Percentiles rank a stretch among this genome's conserved stretches.
These are phyloP conservation scores for Montipora efflorescens DNA, from an alignment of 64 coral and sea anemone species.

Conservation along the genomic window DNA sequence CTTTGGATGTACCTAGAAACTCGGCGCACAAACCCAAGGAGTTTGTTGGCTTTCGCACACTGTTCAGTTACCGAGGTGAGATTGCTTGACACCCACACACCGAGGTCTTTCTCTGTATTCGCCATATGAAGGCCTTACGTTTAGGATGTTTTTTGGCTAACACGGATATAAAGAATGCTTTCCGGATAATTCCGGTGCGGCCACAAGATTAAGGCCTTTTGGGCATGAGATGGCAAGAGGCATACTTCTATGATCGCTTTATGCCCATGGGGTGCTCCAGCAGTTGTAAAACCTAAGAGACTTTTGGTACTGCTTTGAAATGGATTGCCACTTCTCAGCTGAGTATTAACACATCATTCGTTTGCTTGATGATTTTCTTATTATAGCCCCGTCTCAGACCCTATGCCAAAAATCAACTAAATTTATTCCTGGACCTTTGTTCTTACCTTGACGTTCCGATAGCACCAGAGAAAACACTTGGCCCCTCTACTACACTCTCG, in stretches of 20 bases:
- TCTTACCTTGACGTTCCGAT: no score
- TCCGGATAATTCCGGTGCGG: constrained; percentile 22
- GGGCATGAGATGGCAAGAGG: constrained; percentile 6
- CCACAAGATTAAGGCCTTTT: constrained; percentile 9
- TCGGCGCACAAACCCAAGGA: constrained; percentile 53
- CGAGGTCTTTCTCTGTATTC: no score
- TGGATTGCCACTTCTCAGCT: constrained; percentile 11
- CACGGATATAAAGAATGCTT: not conserved
- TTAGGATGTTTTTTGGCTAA: not conserved
- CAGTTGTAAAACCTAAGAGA: not conserved
- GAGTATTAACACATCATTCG: not conserved
- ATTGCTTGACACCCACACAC: no score
- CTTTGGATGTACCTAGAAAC: constrained; percentile 32
- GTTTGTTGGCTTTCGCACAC: constrained; percentile 46
- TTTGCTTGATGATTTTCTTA: constrained; percentile 39
- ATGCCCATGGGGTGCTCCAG: constrained; percentile 26
- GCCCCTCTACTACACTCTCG: no score
- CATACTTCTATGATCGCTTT: constrained; percentile 1
- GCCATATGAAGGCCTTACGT: not conserved
- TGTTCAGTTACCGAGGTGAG: constrained; percentile 19
- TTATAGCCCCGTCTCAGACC: not conserved
- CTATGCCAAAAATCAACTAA: not conserved
- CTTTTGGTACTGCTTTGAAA: constrained; percentile 18
- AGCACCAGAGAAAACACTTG: no score
- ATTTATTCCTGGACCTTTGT: not conserved